A percentile compares a stretch with the other conserved stretches of the same genome.
These are phyloP conservation scores for Brienomyrus longianalis DNA, from an alignment of 2,113 vertebrate species.

Conservation along the genomic window DNA sequence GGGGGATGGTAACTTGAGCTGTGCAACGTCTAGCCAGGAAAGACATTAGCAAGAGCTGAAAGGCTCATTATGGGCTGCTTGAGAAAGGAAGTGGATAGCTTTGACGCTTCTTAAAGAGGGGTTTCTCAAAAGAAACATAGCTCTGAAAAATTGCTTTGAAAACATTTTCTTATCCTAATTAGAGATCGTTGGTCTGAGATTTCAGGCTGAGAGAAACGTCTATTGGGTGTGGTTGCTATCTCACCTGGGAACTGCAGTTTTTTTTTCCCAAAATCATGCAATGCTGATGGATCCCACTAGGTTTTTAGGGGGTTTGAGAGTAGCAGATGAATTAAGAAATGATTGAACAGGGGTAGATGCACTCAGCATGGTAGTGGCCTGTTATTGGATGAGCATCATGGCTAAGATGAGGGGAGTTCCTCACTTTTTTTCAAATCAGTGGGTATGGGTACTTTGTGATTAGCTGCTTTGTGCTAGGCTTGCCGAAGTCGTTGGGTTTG, in stretches of 20 bases:
- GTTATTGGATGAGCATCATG: background rate
- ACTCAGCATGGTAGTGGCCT: background rate
- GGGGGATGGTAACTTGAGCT: constrained; percentile 6
- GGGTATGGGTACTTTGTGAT: background rate
- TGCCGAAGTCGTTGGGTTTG: background rate
- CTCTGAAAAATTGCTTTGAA: background rate
- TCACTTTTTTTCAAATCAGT: background rate
- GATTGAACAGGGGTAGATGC: background rate
- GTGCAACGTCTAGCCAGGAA: background rate
- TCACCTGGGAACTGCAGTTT: background rate
- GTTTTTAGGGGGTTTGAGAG: background rate
- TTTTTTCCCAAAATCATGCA: background rate
- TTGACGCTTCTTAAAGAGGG: background rate
- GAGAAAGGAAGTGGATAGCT: background rate
- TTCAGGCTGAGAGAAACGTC: background rate
- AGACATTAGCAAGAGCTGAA: background rate
- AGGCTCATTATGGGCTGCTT: background rate
- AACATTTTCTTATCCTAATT: background rate
- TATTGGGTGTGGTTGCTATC: background rate
- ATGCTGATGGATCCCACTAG: background rate
- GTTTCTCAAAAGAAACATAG: background rate
- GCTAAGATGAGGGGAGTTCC: background rate
- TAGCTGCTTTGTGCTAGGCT: background rate
- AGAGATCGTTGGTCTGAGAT: background rate
- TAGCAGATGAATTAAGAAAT: background rate